Conservation (phyloP, 2,113 vertebrate species). For the Rhynchopsitta pachyrhyncha region DNA sequence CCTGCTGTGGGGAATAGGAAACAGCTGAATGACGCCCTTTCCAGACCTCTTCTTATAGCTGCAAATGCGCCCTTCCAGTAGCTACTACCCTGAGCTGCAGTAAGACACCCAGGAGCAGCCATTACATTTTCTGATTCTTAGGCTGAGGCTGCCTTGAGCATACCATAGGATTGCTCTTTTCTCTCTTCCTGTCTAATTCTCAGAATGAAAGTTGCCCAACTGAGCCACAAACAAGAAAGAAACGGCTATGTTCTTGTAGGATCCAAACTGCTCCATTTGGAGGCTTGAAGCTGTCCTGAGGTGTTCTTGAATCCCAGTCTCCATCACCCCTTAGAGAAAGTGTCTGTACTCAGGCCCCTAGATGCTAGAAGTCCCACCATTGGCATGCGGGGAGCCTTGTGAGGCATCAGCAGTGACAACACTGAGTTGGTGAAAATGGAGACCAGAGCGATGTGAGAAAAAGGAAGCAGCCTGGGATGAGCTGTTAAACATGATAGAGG, state of each 20-base stretch:
- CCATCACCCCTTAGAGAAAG: not conserved
- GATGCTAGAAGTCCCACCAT: rapidly evolving
- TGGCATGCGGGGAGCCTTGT: rapidly evolving
- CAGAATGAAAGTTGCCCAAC: not conserved
- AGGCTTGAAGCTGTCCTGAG: not conserved
- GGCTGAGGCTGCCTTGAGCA: not conserved
- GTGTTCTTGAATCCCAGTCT: not conserved
- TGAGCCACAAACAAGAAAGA: not conserved
- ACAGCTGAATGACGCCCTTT: not conserved
- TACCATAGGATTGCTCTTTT: not conserved
- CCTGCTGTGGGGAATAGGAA: not conserved
- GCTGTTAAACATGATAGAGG: not conserved
- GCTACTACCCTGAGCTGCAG: not conserved
- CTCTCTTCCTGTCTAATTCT: not conserved
- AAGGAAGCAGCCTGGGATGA: not conserved
- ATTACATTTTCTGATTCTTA: not conserved
- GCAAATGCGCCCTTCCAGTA: not conserved
- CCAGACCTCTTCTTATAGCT: not conserved
- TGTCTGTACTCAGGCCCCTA: not conserved
- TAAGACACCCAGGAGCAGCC: not conserved
- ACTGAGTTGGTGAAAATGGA: not conserved
- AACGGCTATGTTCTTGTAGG: not conserved
- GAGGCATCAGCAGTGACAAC: not conserved
- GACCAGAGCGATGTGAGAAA: not conserved
- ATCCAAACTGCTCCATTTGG: not conserved